Conservation (phyloP, 2,113 vertebrate species). For the Ciconia maguari region DNA sequence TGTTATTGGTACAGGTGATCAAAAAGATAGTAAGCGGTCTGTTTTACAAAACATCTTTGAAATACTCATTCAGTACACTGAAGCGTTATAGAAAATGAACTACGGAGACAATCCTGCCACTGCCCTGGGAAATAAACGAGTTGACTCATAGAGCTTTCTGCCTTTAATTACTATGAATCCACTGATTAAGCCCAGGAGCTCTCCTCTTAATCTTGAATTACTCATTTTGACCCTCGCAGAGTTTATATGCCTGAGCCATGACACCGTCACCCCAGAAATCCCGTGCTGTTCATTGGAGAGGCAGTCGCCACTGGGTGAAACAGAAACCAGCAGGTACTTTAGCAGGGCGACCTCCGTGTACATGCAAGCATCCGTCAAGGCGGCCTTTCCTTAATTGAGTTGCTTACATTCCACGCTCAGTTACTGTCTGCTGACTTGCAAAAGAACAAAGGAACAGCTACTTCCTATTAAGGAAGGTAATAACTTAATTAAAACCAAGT, state of each 20-base stretch:
- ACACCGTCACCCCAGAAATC: not conserved
- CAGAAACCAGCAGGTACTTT: not conserved
- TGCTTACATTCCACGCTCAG: constrained; percentile 60
- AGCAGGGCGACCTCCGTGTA: not conserved
- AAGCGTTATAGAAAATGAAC: not conserved
- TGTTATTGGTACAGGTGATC: not conserved
- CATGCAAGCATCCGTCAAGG: constrained; percentile 8
- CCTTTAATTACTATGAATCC: constrained; percentile 56
- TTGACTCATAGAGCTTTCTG: constrained; percentile 15
- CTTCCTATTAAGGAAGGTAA: constrained; percentile 67
- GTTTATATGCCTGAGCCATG: constrained; percentile 1
- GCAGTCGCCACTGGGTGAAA: not conserved
- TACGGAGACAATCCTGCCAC: not conserved
- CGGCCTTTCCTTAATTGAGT: constrained; percentile 40
- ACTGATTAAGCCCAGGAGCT: constrained; percentile 44
- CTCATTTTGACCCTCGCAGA: not conserved
- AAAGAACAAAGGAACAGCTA: constrained; percentile 63
- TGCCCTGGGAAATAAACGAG: not conserved
- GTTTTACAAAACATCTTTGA: not conserved
- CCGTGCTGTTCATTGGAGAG: not conserved
- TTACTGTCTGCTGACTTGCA: constrained; percentile 52
- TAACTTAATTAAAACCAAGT: constrained; percentile 76
- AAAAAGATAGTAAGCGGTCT: not conserved
- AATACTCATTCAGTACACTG: not conserved
- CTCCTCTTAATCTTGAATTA: constrained; percentile 39